Evolutionary conservation across 1,140 invertebrate genomes (phyloP), one percentile per base, ranked within the genome.

Genomic region (Ridgeia piscesae): DNA sequence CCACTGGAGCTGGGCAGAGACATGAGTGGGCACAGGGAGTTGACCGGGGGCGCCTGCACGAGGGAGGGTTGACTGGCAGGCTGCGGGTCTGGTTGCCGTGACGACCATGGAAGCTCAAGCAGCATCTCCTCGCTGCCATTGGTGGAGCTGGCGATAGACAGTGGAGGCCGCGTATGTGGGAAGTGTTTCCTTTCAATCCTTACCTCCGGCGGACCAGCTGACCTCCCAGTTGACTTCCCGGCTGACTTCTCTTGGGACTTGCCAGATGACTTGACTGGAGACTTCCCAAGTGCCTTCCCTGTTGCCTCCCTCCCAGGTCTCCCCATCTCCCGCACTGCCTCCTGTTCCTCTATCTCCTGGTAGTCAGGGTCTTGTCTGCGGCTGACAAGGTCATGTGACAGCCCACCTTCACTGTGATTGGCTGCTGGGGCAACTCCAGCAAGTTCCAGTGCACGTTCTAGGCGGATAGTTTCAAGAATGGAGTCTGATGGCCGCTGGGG

Each of bases 61-160:
- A 77, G 58, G 0, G 11, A 77, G 27, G 58, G 58, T 77, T 77
- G 58, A 31, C 58, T 27, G 58, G 58, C 58, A 27, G 58, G 58
- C 27, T 8, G 14, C 2, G 27, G 11, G 27, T 77, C 2, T 90
- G 33, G 89, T 42, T 90, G 33, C n/a, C 31, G 33, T 34, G 34
- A 90, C 34, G 35, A n/a, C 17, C 89, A 90, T 8, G 89, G 33
- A 6, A 34, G n/a, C n/a, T 42, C 91, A 14, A 91, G 21, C 34
- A 35, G n/a, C 91, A 91, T 91, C 34, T 91, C 91, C 31, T 35
- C 34, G n/a, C 91, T 91, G 17, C 91, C 91, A 17, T 33, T 48
- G 33, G 91, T 91, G 34, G 91, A 91, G 34, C 91, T 91, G 9
- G 48, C 91, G 33, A 91, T 6, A 33, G 91, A 35, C 17, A 34